Conservation (phyloP, 2,888 invertebrate species). For the Eupithecia insigniata region DNA sequence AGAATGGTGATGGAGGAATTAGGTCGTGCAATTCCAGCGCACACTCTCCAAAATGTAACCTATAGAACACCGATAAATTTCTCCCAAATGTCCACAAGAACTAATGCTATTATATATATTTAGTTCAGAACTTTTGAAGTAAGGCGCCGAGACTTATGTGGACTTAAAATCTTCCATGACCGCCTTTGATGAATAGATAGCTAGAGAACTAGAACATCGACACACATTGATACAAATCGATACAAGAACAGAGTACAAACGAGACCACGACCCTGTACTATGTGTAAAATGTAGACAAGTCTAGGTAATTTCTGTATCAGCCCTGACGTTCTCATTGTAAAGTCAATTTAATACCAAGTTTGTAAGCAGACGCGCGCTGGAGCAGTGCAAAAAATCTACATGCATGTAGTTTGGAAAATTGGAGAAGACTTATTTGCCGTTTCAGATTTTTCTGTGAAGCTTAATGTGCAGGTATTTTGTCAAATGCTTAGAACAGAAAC, state of each 20-base stretch:
- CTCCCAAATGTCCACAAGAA: constrained; percentile 15
- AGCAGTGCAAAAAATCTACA: constrained; percentile 12
- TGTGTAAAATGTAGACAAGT: constrained; percentile 20
- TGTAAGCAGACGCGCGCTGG: constrained; percentile 15
- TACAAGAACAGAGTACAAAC: constrained; percentile 28
- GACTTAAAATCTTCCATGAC: constrained; percentile 47
- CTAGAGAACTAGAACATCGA: constrained; percentile 42
- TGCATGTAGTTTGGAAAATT: constrained; percentile 17
- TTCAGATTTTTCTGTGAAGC: background rate
- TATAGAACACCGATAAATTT: no score
- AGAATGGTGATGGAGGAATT: no score
- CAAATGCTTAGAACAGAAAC: background rate
- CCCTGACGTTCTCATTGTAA: constrained; percentile 12
- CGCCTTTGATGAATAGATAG: constrained; percentile 48
- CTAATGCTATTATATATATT: constrained; percentile 28
- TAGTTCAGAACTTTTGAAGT: constrained; percentile 28
- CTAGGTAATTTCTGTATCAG: constrained; percentile 26
- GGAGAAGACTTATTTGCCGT: background rate
- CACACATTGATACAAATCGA: constrained; percentile 45
- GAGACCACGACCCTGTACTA: constrained; percentile 33
- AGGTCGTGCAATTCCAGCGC: no score
- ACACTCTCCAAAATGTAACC: no score
- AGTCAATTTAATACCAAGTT: constrained; percentile 21
- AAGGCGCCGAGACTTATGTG: constrained; percentile 28
- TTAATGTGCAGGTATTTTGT: background rate